Evolutionary conservation across 1,140 invertebrate species (phyloP), one percentile per base, ranked within the genome.

Genomic region (Bombyx mandarina): DNA sequence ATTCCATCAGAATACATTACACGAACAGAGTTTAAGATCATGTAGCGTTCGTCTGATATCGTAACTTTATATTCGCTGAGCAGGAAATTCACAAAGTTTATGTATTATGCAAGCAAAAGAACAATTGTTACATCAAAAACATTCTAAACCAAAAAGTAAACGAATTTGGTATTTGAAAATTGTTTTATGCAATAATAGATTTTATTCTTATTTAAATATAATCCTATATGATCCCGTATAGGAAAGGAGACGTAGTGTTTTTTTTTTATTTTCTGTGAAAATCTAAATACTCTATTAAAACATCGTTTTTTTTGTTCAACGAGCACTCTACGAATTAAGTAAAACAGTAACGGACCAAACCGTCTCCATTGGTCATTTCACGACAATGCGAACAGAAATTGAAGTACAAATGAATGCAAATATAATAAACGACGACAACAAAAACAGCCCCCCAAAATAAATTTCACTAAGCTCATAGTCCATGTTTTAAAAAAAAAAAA

Each of bases 31-130:
- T 74, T 67, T 69, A 69, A 67, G 66, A 63, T 69, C 50, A 43
- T 54, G 62, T 69, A 67, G 63, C 57, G 26, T 71, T 45, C 57
- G 45, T 69, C 54, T 60, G 52, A 58, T 59, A 62, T 62, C 64
- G 71, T 69, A 73, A 78, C 73, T 81, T 81, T 77, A 75, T 79
- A 78, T 81, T 75, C 73, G 75, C 73, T 73, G 69, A 77, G 71
- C 53, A 72, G 51, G 69, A 67, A 73, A 76, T 78, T 69, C 65
- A 61, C 59, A 50, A 58, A 72, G 62, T 79, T 75, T 69, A 65
- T 66, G 63, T 66, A 78, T 81, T 75, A 77, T 73, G 73, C 63
- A 79, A 76, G 71, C 76, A 67, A 73, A 69, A 60, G 60, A 65
- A 35, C 26, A 35, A 35, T 35, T 18, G 12, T 35, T 35, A 35